Conservation (phyloP, 2,888 invertebrate species). For the Hirtodrosophila duncani region DNA sequence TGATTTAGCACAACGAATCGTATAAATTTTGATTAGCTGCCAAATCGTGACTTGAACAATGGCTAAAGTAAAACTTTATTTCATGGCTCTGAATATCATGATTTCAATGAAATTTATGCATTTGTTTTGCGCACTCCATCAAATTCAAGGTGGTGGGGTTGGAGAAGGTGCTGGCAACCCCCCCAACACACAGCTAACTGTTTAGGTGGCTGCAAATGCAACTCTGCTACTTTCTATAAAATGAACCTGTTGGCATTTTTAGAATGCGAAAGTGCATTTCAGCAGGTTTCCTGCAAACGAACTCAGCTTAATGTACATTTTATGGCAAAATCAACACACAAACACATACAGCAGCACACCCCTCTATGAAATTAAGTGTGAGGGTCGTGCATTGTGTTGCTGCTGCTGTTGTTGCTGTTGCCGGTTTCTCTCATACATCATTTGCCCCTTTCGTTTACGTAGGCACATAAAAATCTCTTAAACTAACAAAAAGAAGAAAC, state of each 20-base stretch:
- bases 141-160: too few species aligned
- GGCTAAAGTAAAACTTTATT: too few species aligned
- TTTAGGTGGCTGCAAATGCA: slow-evolving; percentile 29
- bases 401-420: slow-evolving; percentile 13
- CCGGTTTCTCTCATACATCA: slow-evolving; percentile 35
- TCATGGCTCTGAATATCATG: too few species aligned
- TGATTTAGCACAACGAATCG: slow-evolving; percentile 43
- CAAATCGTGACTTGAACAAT: slow-evolving; percentile 1
- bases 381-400: too few species aligned
- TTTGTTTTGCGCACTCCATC: neutral
- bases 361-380: too few species aligned
- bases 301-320: slow-evolving; percentile 50
- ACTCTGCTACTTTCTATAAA: slow-evolving; percentile 10
- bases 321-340: slow-evolving; percentile 26
- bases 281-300: slow-evolving; percentile 37
- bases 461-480: slow-evolving; percentile 50
- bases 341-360: neutral
- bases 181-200: neutral
- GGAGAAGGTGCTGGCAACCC: neutral
- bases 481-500: slow-evolving; percentile 25
- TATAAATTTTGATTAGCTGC: slow-evolving; percentile 28
- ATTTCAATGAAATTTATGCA: neutral
- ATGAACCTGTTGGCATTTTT: slow-evolving; percentile 37
- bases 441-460: slow-evolving; percentile 44
- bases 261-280: slow-evolving; percentile 43